Evolutionary conservation across 2,113 vertebrate species (phyloP).

Genomic region (Pao palembangensis): DNA sequence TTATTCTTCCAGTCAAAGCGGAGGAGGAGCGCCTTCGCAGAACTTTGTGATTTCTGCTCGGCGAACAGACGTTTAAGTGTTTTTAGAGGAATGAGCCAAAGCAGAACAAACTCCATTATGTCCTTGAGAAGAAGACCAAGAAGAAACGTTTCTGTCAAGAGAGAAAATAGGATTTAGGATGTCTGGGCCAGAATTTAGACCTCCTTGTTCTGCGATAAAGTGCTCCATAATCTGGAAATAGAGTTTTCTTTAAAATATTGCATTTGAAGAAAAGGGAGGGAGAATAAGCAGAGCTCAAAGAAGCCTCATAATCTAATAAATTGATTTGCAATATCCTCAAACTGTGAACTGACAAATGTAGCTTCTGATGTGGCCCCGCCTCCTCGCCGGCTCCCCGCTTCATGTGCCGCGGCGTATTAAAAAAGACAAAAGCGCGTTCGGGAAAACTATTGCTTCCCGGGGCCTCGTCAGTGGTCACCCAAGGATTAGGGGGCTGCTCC

Average conservation of each 20-base stretch:
- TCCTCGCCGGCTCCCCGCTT: conserved; percentile 44
- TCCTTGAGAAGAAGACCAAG: conserved; percentile 70
- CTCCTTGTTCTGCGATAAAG: conserved; percentile 71
- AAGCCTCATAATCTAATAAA: conserved; percentile 78
- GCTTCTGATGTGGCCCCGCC: conserved; percentile 63
- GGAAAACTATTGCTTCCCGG: conserved; percentile 61
- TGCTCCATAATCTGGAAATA: conserved; percentile 70
- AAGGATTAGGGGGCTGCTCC: conserved; percentile 61
- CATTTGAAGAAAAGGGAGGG: conserved; percentile 53
- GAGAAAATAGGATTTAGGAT: conserved; percentile 75
- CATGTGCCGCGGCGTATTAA: conserved; percentile 41
- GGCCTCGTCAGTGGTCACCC: conserved; percentile 61
- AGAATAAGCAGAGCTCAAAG: conserved; percentile 69
- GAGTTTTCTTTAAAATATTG: conserved; percentile 71
- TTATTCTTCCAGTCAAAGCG: no score
- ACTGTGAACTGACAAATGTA: conserved; percentile 76
- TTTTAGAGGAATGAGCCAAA: conserved; percentile 42
- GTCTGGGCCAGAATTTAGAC: conserved; percentile 71
- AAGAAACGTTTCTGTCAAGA: conserved; percentile 58
- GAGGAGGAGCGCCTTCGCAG: no score
- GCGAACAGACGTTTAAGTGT: conserved; percentile 7
- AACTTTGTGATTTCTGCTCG: not conserved
- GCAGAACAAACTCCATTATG: conserved; percentile 54
- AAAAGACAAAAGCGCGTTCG: conserved; percentile 66
- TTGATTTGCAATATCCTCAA: conserved; percentile 79